Evolutionary conservation across 2,888 invertebrate genomes (phyloP).

Genomic region (Pasiphila rectangulata): DNA sequence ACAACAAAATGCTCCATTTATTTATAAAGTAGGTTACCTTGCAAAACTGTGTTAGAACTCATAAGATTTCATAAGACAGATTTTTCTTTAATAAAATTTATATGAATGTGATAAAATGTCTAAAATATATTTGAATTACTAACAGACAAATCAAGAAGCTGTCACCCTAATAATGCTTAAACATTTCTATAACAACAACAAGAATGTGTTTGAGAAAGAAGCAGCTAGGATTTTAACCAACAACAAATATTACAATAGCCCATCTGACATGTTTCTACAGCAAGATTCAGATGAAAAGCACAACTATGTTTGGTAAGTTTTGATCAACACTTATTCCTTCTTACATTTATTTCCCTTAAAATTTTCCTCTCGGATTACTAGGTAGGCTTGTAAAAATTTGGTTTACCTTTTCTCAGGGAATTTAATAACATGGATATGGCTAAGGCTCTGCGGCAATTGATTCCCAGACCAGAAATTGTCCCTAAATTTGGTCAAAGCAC

Average conservation of each 20-base stretch:
- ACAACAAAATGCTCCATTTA: constrained; percentile 72
- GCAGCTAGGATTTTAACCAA: constrained; percentile 79
- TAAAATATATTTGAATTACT: background rate
- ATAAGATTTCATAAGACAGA: background rate
- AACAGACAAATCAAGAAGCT: constrained; percentile 80
- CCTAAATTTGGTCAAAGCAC: constrained; percentile 88
- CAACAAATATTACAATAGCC: constrained; percentile 58
- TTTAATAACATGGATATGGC: constrained; percentile 89
- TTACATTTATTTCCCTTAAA: too few species aligned
- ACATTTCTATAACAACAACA: constrained; percentile 81
- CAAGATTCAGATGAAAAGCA: constrained; percentile 41
- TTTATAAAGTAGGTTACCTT: constrained; percentile 78
- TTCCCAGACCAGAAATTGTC: constrained; percentile 86
- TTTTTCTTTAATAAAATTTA: too few species aligned
- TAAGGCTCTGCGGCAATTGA: constrained; percentile 85
- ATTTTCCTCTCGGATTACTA: too few species aligned
- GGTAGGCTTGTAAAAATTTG: background rate
- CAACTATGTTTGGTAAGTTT: constrained; percentile 63
- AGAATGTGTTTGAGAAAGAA: constrained; percentile 82
- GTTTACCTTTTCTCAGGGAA: constrained; percentile 78
- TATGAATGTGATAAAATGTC: too few species aligned
- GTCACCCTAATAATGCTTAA: constrained; percentile 79
- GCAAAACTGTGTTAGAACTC: background rate
- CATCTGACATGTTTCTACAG: constrained; percentile 59
- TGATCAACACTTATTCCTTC: too few species aligned